A percentile compares a stretch with the other conserved stretches of the same genome.
Conservation (phyloP, 2,113 vertebrate genomes). For the Ammodytes marinus region DNA sequence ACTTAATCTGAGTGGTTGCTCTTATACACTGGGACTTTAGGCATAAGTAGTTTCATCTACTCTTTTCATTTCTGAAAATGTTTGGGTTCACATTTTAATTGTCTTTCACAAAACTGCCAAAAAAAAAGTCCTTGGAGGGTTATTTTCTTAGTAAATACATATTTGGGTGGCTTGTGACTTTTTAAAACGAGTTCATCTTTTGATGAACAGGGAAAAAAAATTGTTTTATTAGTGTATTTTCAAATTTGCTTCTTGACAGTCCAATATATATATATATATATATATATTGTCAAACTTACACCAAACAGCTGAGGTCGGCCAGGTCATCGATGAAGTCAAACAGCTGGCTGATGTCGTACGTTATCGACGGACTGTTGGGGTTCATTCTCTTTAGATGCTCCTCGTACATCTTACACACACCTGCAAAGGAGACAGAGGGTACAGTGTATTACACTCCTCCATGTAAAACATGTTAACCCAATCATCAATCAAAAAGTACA, state of each 20-base stretch:
- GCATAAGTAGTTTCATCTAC: neutral
- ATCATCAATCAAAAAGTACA: neutral
- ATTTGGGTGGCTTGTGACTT: neutral
- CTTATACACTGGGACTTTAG: neutral
- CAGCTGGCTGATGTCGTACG: slow-evolving; percentile 98
- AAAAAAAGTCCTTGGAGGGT: neutral
- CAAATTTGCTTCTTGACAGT: neutral
- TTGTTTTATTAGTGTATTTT: too few species aligned
- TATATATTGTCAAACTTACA: slow-evolving; percentile 94
- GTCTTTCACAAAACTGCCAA: neutral
- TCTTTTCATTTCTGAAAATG: neutral
- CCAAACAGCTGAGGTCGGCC: slow-evolving; percentile 98
- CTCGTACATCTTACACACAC: slow-evolving; percentile 99
- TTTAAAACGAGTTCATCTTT: neutral
- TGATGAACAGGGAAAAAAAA: neutral
- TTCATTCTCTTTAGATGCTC: slow-evolving; percentile 99
- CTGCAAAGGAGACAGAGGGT: slow-evolving; percentile 61
- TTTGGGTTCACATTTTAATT: neutral
- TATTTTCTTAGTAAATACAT: neutral
- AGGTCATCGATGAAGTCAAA: slow-evolving; percentile 99
- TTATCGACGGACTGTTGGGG: slow-evolving; percentile 98
- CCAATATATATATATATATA: neutral
- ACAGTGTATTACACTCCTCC: neutral
- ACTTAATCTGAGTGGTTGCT: neutral
- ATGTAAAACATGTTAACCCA: neutral